These are phyloP conservation scores for Temnothorax curvispinosus DNA, from an alignment of 1,140 invertebrate species.

Conservation along the genomic window DNA sequence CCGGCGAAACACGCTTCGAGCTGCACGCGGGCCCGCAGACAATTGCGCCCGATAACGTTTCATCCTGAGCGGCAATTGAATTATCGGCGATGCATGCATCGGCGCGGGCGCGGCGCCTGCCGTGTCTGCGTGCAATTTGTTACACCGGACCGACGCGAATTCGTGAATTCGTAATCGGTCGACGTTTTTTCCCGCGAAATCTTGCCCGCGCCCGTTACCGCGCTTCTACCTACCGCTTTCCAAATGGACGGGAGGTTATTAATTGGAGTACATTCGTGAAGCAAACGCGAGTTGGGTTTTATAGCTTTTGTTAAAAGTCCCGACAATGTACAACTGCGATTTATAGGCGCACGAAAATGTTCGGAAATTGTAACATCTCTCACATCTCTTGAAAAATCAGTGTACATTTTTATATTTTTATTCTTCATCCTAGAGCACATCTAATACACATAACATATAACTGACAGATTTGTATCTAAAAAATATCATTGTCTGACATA, in stretches of 20 bases:
- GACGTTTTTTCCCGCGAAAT: constrained; percentile 38
- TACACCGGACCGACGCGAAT: constrained; percentile 47
- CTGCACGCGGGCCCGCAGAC: constrained; percentile 53
- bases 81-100: constrained; percentile 61
- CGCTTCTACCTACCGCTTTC: not conserved
- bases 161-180: constrained; percentile 36
- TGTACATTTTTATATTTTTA: not conserved
- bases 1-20: constrained; percentile 55
- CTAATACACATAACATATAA: not conserved
- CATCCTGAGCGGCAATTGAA: constrained; percentile 58
- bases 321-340: not conserved
- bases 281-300: not conserved
- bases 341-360: not conserved
- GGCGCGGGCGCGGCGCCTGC: not conserved
- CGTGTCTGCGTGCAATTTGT: constrained; percentile 33
- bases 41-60: constrained; percentile 47
- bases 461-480: not conserved
- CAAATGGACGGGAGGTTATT: constrained; percentile 15
- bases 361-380: not conserved
- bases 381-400: not conserved
- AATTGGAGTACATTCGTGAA: constrained; percentile 28
- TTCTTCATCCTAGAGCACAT: not conserved
- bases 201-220: constrained; percentile 28
- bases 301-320: not conserved
- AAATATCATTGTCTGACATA: not conserved